Base-by-base conservation (phyloP, 2,797 vertebrate genomes). In the Aeoliscus strigatus region DNA sequence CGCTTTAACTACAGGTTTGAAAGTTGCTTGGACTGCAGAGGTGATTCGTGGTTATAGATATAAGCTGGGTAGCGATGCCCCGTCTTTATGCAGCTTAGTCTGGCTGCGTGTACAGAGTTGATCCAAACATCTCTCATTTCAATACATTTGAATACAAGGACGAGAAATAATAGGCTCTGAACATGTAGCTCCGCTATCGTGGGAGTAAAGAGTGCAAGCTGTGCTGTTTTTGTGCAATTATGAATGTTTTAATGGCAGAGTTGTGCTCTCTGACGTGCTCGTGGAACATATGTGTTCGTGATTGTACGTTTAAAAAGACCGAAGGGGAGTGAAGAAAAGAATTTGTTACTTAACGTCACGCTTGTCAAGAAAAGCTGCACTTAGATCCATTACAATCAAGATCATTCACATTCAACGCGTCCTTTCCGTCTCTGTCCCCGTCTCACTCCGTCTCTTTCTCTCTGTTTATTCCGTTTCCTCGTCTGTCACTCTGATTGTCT, bases 351-450 rank as follows among this genome's bases (percentile, higher is more conserved):
- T 70, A 75, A 67, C 63, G 37, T 79, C 57, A 48, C 18, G 10
- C 23, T 54, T 68, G 59, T 63, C 14, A 52, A 77, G 76, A 79
- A 71, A 68, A 81, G 67, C 52, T 72, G 58, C 68, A 79, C 75
- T 86, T 82, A 84, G 16, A 79, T 47, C 75, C 75, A 83, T 83
- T 86, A 77, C 66, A 82, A 83, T 87, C 85, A 87, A 84, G 82
- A 81, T 86, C 81, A 80, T 74, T 81, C 67, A 81, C 66, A 63
- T 68, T 69, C 50, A 59, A 13, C 50, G 44, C 29, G 17, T 62
- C 51, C 56, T 67, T 24, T 60, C 44, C 60, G 25, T 27, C 32
- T 45, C 28, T n/a, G n/a, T n/a, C n/a, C n/a, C n/a, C n/a, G n/a
- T n/a, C n/a, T n/a, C n/a, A n/a, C n/a, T 9, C 39, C 46, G 28